Conservation (phyloP, 2,888 invertebrate species). For the Caenorhabditis auriculariae region DNA sequence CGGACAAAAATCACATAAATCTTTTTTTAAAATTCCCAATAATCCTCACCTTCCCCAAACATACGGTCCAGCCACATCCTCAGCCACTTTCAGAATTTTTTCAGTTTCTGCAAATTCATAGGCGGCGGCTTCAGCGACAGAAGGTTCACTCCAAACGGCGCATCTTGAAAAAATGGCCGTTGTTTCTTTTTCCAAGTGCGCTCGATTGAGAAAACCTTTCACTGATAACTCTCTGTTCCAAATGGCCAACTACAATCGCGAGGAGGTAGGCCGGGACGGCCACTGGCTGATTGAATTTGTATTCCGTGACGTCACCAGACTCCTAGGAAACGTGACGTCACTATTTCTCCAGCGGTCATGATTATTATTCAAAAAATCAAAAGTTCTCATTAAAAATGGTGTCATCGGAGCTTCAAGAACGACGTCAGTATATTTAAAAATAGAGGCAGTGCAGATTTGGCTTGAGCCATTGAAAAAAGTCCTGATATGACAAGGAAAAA, state of each 20-base stretch:
- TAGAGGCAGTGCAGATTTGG: no score
- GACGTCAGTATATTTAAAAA: no score
- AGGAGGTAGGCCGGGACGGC: slow-evolving; percentile 86
- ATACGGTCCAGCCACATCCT: slow-evolving; percentile 50
- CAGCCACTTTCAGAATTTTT: slow-evolving; percentile 37
- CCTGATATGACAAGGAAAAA: no score
- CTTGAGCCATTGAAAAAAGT: no score
- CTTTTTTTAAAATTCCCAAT: no score
- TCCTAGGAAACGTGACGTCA: no score
- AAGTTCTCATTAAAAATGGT: no score
- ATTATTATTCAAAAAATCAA: no score
- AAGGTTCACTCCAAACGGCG: slow-evolving; percentile 86
- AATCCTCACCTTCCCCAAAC: slow-evolving; percentile 65
- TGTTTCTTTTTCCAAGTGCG: not conserved
- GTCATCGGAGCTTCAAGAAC: no score
- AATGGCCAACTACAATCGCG: slow-evolving; percentile 82
- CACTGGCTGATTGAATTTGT: slow-evolving; percentile 68
- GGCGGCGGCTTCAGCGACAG: slow-evolving; percentile 79
- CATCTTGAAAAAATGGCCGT: slow-evolving; percentile 51
- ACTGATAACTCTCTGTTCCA: slow-evolving; percentile 69
- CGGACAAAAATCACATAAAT: no score
- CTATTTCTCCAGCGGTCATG: no score
- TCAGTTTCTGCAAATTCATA: slow-evolving; percentile 76
- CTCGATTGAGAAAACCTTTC: slow-evolving; percentile 64
- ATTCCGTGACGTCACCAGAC: slow-evolving; percentile 24